Conservation (phyloP, 2,888 invertebrate genomes). For the Phengaris alcon region DNA sequence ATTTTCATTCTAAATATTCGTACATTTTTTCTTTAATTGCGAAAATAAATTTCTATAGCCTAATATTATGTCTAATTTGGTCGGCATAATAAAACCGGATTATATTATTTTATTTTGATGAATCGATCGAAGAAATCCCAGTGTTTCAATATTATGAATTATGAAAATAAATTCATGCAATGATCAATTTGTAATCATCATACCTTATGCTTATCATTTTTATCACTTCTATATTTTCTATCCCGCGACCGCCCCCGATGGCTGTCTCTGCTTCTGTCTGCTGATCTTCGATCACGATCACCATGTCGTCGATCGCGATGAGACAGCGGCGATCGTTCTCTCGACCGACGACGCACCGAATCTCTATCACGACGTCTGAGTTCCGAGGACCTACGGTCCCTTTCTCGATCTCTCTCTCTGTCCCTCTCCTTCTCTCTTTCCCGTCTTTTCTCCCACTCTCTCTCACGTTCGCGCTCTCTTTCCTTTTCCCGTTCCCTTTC, state of each 20-base stretch:
- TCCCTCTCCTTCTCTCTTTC: conserved; percentile 38
- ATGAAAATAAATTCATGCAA: conserved; percentile 23
- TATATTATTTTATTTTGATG: too few relatives aligned
- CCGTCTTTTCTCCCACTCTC: conserved; percentile 39
- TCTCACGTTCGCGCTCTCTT: conserved; percentile 48
- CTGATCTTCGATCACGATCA: conserved; percentile 51
- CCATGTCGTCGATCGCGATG: conserved; percentile 44
- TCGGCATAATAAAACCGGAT: too few relatives aligned
- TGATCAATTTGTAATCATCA: conserved; percentile 28
- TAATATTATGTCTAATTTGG: too few relatives aligned
- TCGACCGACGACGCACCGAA: conserved; percentile 41
- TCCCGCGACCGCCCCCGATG: conserved; percentile 57
- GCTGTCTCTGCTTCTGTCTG: conserved; percentile 47
- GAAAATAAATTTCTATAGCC: too few relatives aligned
- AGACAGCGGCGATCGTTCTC: conserved; percentile 43
- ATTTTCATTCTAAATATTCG: too few relatives aligned
- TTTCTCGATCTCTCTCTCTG: conserved; percentile 46
- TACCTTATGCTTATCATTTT: conserved; percentile 52
- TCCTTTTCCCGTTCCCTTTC: conserved; percentile 52
- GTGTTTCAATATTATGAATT: too few relatives aligned
- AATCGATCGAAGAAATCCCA: too few relatives aligned
- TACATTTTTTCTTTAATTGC: too few relatives aligned
- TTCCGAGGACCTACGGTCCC: conserved; percentile 43
- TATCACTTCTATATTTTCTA: conserved; percentile 47
- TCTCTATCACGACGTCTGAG: conserved; percentile 39